Base-by-base conservation (phyloP, 2,888 invertebrate genomes). In the Acronicta alni region DNA sequence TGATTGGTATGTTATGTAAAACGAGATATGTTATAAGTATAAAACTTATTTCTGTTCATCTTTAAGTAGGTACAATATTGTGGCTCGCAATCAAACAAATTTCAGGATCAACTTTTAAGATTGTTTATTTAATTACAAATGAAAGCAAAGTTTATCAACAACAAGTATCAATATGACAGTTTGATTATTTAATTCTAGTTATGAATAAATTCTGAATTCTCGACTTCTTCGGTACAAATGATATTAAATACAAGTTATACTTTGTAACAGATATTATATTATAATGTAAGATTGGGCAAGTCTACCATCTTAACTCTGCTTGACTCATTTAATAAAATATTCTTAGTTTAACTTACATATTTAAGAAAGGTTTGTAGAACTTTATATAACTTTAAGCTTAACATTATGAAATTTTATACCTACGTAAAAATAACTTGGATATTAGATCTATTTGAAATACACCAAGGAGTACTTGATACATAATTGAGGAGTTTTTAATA, bases 281-380 rank as follows among this genome's bases (percentile, higher is more conserved):
- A 54, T 54, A 54, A 43, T 57, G 52, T 60, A 47, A 56, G 42
- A 70, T 39, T 51, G 58, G 45, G 41, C 30, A 58, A 61, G 59
- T 64, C 55, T 68, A 67, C 64, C 68, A 68, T 55, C 26, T 57
- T 38, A 73, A 73, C 65, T 77, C 10, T 26, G 56, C 57, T 73
- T 65, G 56, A 68, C 69, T 77, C 42, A 17, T 61, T 20, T 69
- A 77, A 77, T 77, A 73, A 44, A 73, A 77, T 67, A 67, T 73
- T 73, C 49, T 38, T 59, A 61, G 60, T 61, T 72, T 55, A 68
- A 73, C 65, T 60, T 59, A 57, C 38, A 12, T 49, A 59, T 48
- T 71, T 60, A 61, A 48, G 65, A 44, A 57, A 72, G 53, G 43
- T 55, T 45, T 41, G 37, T 42, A 30, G 9, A 55, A 58, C 43